These are phyloP conservation scores for Rhinoraja longicauda DNA, from an alignment of 2,797 vertebrate species.

Conservation along the genomic window DNA sequence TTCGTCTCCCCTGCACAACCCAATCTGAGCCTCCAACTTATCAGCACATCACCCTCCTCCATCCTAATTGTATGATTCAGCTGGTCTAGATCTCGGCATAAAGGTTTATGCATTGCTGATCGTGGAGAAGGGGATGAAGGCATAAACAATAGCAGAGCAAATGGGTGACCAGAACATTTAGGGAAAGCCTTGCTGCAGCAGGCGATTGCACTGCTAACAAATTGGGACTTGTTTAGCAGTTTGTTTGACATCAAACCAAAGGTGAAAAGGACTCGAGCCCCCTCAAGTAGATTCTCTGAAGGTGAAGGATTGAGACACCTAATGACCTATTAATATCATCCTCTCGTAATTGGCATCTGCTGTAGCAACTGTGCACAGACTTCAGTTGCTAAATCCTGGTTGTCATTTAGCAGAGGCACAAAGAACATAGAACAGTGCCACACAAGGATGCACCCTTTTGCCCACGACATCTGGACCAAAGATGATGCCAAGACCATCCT, in stretches of 20 bases:
- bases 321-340: no score
- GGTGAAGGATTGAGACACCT: not conserved
- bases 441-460: no score
- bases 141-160: not conserved
- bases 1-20: not conserved
- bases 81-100: not conserved
- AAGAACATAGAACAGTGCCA: no score
- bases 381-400: not conserved
- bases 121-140: not conserved
- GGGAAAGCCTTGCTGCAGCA: not conserved
- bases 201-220: not conserved
- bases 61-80: not conserved
- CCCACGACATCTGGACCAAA: no score
- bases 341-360: no score
- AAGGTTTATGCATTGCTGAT: not conserved
- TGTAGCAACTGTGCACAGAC: not conserved
- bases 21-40: not conserved
- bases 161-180: not conserved
- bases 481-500: no score
- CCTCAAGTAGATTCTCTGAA: not conserved
- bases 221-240: not conserved
- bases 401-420: not conserved
- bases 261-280: no score
- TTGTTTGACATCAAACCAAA: not conserved
- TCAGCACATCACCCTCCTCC: not conserved